phyloP scores from a whole-genome alignment of 2,888 invertebrate genomes.

The Phlogophora meticulosa region DNA sequence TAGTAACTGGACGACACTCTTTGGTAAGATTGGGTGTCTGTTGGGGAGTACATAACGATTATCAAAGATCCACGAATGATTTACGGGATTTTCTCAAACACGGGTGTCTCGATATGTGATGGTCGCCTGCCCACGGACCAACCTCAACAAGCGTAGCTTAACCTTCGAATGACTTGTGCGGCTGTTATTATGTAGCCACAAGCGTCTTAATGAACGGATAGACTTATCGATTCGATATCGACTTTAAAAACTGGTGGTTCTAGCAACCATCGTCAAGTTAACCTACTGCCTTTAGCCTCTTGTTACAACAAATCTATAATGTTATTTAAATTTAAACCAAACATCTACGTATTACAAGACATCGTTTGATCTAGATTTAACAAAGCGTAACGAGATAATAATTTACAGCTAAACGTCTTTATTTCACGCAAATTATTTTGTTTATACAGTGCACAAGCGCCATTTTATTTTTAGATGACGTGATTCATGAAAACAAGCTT shows the following conservation, averaged over 20 bases:
- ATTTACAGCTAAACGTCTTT: conserved; percentile 31
- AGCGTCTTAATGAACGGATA: no score
- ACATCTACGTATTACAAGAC: conserved; percentile 3
- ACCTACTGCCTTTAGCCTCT: neutral
- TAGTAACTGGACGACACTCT: no score
- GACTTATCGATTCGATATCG: neutral
- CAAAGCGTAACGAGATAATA: conserved; percentile 22
- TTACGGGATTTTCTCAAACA: no score
- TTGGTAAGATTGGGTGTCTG: no score
- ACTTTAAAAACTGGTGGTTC: neutral
- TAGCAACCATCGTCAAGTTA: neutral
- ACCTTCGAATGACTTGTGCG: no score
- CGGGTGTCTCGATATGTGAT: no score
- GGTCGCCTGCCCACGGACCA: no score
- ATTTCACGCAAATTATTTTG: conserved; percentile 35
- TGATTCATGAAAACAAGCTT: conserved; percentile 13
- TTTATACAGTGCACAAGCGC: conserved; percentile 33
- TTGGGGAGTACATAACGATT: no score
- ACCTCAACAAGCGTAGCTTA: no score
- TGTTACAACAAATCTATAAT: conserved; percentile 5
- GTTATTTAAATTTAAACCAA: conserved; percentile 25
- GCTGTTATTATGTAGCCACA: no score
- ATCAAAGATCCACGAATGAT: no score
- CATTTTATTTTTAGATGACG: conserved; percentile 13
- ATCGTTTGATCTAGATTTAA: conserved; percentile 43